phyloP scores from a whole-genome alignment of 2,113 vertebrate species.

The Drymodes brunneopygia region DNA sequence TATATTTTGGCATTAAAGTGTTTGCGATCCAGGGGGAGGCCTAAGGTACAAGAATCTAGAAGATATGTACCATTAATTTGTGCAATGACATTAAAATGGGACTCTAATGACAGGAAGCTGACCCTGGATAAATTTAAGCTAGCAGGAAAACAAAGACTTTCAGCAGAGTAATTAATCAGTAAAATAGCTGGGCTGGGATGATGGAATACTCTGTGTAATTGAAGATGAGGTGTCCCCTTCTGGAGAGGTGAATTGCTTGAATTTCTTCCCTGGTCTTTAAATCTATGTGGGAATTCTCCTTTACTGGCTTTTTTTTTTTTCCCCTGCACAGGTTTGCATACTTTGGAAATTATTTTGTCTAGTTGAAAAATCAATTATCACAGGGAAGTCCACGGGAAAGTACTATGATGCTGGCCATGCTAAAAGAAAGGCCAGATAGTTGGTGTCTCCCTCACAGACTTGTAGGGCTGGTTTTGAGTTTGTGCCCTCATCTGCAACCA shows the following conservation, averaged over 20 bases:
- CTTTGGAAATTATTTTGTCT: background rate
- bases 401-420: background rate
- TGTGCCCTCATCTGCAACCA: background rate
- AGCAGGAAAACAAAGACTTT: background rate
- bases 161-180: background rate
- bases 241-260: background rate
- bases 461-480: background rate
- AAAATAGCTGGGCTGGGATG: background rate
- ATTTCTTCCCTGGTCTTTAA: background rate
- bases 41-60: background rate
- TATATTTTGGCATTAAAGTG: background rate
- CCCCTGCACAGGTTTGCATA: background rate
- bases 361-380: background rate
- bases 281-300: background rate
- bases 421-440: background rate
- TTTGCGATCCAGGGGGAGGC: background rate
- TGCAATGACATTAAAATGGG: slow-evolving; percentile 3
- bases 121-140: background rate
- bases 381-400: background rate
- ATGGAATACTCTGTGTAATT: background rate
- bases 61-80: background rate
- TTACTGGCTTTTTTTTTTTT: background rate
- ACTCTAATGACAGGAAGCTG: background rate
- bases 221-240: background rate
- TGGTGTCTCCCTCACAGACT: background rate